Conservation (phyloP, 1,140 invertebrate genomes). For the Drosophila novamexicana region DNA sequence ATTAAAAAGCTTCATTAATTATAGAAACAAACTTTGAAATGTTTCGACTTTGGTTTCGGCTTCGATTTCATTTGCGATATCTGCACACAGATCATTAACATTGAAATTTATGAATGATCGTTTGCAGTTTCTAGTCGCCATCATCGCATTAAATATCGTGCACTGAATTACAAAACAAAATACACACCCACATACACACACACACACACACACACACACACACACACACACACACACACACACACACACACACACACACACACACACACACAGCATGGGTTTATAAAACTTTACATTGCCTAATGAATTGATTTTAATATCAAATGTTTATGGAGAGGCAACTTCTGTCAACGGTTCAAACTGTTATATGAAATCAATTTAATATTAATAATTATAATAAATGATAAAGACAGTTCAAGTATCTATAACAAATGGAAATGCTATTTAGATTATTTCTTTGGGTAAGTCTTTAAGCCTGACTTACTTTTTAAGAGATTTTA, state of each 20-base stretch:
- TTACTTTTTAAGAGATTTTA: no score
- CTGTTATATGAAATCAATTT: not conserved
- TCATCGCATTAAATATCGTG: slow-evolving; percentile 37
- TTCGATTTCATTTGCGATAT: slow-evolving; percentile 43
- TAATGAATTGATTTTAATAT: slow-evolving; percentile 29
- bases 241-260: slow-evolving; percentile 15
- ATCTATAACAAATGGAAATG: no score
- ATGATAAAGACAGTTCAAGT: no score
- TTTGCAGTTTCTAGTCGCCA: slow-evolving; percentile 40
- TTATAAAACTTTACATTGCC: slow-evolving; percentile 58
- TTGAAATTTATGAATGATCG: slow-evolving; percentile 73
- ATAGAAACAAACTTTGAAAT: slow-evolving; percentile 56
- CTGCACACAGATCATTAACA: slow-evolving; percentile 53
- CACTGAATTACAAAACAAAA: slow-evolving; percentile 51
- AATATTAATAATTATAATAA: no score
- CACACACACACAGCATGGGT: slow-evolving; percentile 14
- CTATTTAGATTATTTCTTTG: no score
- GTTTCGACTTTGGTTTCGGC: slow-evolving; percentile 37
- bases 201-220: not conserved
- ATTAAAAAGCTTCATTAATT: slow-evolving; percentile 69
- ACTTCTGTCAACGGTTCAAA: not conserved
- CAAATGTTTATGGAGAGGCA: slow-evolving; percentile 35
- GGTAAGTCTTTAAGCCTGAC: no score
- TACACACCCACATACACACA: slow-evolving; percentile 15
- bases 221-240: slow-evolving; percentile 17